These are phyloP conservation scores for Trogon melanurus DNA, from an alignment of 2,113 vertebrate species.

Conservation along the genomic window DNA sequence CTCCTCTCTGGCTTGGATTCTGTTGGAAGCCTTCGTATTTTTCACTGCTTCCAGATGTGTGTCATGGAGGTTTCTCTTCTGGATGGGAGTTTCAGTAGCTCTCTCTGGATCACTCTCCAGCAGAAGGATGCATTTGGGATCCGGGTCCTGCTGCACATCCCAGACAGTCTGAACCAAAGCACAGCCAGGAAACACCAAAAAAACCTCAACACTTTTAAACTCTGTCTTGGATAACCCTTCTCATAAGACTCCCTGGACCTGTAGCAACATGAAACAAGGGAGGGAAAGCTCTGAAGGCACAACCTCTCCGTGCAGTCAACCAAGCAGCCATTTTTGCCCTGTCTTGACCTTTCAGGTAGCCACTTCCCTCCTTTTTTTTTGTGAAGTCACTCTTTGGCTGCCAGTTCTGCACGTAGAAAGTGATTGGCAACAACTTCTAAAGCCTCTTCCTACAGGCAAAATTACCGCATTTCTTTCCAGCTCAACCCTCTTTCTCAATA, in stretches of 20 bases:
- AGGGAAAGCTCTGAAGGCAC: background rate
- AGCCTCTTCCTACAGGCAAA: background rate
- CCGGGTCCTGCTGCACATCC: background rate
- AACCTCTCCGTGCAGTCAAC: background rate
- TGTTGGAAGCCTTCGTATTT: background rate
- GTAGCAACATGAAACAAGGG: background rate
- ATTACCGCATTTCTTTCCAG: background rate
- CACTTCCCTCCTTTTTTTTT: background rate
- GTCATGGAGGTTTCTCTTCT: background rate
- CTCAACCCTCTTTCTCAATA: background rate
- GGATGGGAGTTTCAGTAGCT: background rate
- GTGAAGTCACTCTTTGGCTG: slow-evolving; percentile 12
- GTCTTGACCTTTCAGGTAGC: background rate
- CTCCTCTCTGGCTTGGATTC: background rate
- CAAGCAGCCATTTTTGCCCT: background rate
- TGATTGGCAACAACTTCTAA: background rate
- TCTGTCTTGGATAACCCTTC: background rate
- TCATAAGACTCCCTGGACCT: background rate
- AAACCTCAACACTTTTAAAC: background rate
- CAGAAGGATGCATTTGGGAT: background rate
- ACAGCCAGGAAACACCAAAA: background rate
- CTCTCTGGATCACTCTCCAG: slow-evolving; percentile 3
- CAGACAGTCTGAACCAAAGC: background rate
- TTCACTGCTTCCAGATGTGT: slow-evolving; percentile 18
- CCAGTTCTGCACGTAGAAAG: background rate